Percentiles rank a stretch among this genome's conserved stretches.
Evolutionary conservation across 2,113 vertebrate species (phyloP).

Genomic region (Pipra filicauda): DNA sequence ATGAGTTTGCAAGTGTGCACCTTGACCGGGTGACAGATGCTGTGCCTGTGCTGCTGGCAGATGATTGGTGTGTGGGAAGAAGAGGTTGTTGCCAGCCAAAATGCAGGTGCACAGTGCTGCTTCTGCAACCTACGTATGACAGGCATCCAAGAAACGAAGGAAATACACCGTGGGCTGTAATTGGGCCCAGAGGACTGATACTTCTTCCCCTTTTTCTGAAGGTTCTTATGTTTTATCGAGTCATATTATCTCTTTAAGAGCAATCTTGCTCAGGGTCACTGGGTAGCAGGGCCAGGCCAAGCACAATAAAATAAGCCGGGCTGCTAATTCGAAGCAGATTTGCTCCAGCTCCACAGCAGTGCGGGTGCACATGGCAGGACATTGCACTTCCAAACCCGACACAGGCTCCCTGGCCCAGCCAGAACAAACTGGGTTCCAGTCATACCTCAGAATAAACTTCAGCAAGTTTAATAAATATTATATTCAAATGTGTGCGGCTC

Average conservation of each 20-base stretch:
- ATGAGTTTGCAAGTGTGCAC: neutral
- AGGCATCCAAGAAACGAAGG: neutral
- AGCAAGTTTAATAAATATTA: slow-evolving; percentile 47
- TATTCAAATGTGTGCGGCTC: slow-evolving; percentile 45
- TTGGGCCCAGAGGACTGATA: neutral
- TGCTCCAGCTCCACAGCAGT: neutral
- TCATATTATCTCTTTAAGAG: neutral
- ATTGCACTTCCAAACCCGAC: neutral
- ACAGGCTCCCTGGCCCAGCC: neutral
- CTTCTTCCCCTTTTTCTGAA: neutral
- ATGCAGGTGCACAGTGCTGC: slow-evolving; percentile 21
- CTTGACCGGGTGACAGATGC: neutral
- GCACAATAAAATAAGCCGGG: slow-evolving; percentile 15
- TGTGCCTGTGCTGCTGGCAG: neutral
- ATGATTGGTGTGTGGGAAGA: neutral
- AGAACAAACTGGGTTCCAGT: slow-evolving; percentile 45
- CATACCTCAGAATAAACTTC: slow-evolving; percentile 50
- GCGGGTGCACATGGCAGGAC: slow-evolving; percentile 26
- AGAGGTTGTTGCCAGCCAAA: slow-evolving; percentile 10
- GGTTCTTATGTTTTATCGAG: neutral
- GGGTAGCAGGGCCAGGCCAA: slow-evolving; percentile 21
- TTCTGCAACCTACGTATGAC: neutral
- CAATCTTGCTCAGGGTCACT: neutral
- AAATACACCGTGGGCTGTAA: neutral
- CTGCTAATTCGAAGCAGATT: slow-evolving; percentile 25